phyloP scores from a whole-genome alignment of 2,888 invertebrate genomes.

The Sicus ferrugineus region DNA sequence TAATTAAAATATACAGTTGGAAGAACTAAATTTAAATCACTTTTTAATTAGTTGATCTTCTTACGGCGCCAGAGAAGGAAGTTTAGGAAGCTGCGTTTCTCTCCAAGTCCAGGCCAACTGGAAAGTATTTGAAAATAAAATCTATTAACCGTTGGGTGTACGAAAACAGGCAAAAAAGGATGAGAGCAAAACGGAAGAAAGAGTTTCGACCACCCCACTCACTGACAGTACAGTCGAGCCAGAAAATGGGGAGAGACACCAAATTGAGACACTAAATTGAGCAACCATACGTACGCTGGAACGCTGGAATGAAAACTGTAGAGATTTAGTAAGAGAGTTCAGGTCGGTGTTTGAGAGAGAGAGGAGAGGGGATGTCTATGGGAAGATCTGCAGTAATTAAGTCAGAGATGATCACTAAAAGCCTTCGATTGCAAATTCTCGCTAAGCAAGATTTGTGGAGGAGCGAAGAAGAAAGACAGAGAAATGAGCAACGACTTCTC shows the following conservation, averaged over 20 bases:
- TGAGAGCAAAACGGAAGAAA: not conserved
- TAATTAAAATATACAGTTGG: too few relatives aligned
- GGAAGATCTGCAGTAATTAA: not conserved
- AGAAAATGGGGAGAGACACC: not conserved
- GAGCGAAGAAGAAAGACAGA: not conserved
- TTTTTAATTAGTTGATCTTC: too few relatives aligned
- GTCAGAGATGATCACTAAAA: not conserved
- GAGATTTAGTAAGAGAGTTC: too few relatives aligned
- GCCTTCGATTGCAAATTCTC: not conserved
- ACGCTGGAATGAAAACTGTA: too few relatives aligned
- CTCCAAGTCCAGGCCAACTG: too few relatives aligned
- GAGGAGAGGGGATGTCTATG: too few relatives aligned
- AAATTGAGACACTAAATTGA: too few relatives aligned
- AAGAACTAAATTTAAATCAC: too few relatives aligned
- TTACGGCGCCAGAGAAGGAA: too few relatives aligned
- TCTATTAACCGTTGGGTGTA: conserved; percentile 25
- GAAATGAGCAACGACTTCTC: not conserved
- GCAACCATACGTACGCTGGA: too few relatives aligned
- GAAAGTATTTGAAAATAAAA: conserved; percentile 30
- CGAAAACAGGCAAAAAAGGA: not conserved
- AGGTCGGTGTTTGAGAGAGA: too few relatives aligned
- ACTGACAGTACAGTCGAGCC: not conserved
- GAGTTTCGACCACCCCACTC: not conserved
- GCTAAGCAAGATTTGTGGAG: not conserved
- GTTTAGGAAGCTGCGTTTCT: too few relatives aligned